Evolutionary conservation across 2,888 invertebrate genomes (phyloP).

Genomic region (Acleris emargana): DNA sequence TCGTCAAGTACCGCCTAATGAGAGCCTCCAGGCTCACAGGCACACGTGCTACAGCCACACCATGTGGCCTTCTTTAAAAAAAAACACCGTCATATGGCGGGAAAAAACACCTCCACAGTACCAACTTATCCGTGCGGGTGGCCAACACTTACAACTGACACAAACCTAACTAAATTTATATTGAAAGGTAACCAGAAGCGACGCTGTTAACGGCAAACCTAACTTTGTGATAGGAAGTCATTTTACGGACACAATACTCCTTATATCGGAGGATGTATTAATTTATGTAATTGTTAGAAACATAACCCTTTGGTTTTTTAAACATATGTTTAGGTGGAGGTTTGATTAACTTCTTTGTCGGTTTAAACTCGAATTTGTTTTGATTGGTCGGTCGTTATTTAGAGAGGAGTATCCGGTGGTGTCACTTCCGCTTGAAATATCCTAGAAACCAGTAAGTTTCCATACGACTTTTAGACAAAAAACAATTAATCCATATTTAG

Average conservation of each 20-base stretch:
- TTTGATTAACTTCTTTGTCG: slow-evolving; percentile 68
- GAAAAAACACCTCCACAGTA: slow-evolving; percentile 55
- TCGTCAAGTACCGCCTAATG: slow-evolving; percentile 35
- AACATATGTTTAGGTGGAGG: slow-evolving; percentile 70
- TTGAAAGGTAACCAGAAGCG: neutral
- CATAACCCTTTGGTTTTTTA: slow-evolving; percentile 69
- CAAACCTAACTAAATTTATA: neutral
- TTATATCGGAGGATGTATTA: slow-evolving; percentile 77
- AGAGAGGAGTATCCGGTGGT: slow-evolving; percentile 63
- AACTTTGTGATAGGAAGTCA: slow-evolving; percentile 68
- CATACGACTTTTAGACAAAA: no score
- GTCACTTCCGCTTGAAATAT: slow-evolving; percentile 42
- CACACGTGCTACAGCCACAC: slow-evolving; percentile 40
- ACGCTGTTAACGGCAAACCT: neutral
- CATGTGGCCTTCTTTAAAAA: slow-evolving; percentile 57
- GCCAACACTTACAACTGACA: neutral
- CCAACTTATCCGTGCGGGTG: slow-evolving; percentile 12
- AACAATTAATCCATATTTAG: no score
- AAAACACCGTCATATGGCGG: slow-evolving; percentile 72
- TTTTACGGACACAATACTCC: slow-evolving; percentile 75
- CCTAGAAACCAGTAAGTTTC: slow-evolving; percentile 1
- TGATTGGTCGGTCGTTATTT: slow-evolving; percentile 65
- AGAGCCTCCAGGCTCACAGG: slow-evolving; percentile 23
- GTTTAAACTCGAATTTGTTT: slow-evolving; percentile 80
- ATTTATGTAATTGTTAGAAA: slow-evolving; percentile 75